Percentiles rank a stretch among this genome's conserved stretches.
phyloP scores from a whole-genome alignment of 2,888 invertebrate genomes.

The Aelia acuminata region DNA sequence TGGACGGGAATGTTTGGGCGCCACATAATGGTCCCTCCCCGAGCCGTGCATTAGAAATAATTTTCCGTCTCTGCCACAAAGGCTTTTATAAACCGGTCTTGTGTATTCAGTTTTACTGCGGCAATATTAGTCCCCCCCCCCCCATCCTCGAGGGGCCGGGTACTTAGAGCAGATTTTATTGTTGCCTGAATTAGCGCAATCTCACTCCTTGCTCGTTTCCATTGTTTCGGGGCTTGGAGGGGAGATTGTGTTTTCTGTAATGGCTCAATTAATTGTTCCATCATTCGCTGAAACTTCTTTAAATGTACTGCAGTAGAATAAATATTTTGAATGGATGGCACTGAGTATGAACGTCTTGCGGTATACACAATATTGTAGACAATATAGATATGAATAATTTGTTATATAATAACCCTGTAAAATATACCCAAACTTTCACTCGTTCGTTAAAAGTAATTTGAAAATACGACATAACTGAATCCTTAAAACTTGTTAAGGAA shows the following conservation, averaged over 20 bases:
- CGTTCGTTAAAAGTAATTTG: too few species aligned
- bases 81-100: slow-evolving; percentile 33
- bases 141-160: too few species aligned
- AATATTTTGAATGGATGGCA: too few species aligned
- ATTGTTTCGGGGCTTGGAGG: not conserved
- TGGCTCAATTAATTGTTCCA: not conserved
- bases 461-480: too few species aligned
- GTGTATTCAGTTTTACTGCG: slow-evolving; percentile 40
- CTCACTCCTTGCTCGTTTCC: not conserved
- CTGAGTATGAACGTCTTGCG: too few species aligned
- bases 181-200: not conserved
- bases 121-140: not conserved
- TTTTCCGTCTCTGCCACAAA: slow-evolving; percentile 23
- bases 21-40: not conserved
- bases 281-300: not conserved
- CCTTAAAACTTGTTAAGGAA: too few species aligned
- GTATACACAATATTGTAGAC: too few species aligned
- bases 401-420: too few species aligned
- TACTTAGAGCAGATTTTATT: slow-evolving; percentile 9
- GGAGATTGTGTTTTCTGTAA: not conserved
- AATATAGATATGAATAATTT: too few species aligned
- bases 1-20: slow-evolving; percentile 19
- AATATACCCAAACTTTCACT: too few species aligned
- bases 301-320: not conserved
- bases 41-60: slow-evolving; percentile 28